phyloP scores from a whole-genome alignment of 2,888 invertebrate species.

The Marronus borbonicus region DNA sequence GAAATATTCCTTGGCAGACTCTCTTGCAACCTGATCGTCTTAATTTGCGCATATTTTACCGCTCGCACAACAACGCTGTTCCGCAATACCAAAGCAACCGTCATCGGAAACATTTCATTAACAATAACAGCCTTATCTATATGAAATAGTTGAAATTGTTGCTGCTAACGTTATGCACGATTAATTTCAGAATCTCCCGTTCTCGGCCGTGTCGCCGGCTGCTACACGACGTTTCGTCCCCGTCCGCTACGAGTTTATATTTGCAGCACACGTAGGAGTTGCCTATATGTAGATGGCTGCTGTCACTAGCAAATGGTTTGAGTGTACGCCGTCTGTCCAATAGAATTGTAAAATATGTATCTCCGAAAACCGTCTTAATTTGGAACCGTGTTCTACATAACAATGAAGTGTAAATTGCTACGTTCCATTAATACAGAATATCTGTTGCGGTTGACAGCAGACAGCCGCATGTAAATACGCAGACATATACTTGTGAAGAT shows the following conservation, averaged over 20 bases:
- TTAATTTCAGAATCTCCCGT: neutral
- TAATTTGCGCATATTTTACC: no score
- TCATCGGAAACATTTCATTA: neutral
- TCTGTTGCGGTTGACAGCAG: slow-evolving; percentile 1
- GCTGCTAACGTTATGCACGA: neutral
- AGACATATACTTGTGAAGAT: no score
- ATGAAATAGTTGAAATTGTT: slow-evolving; percentile 10
- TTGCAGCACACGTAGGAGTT: neutral
- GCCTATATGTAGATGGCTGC: neutral
- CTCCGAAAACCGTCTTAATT: slow-evolving; percentile 5
- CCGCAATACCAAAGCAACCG: no score
- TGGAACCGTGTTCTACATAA: neutral
- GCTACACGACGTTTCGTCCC: neutral
- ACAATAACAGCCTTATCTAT: slow-evolving; percentile 1
- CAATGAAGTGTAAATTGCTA: slow-evolving; percentile 4
- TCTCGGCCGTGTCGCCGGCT: neutral
- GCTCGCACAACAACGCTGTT: no score
- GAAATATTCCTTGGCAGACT: no score
- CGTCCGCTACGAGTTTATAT: neutral
- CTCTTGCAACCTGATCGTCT: no score
- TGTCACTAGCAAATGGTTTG: slow-evolving; percentile 6
- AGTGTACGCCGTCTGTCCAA: slow-evolving; percentile 1
- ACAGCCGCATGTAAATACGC: no score
- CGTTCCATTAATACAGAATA: neutral
- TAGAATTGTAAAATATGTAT: slow-evolving; percentile 26